Evolutionary conservation across 2,113 vertebrate genomes (phyloP), one percentile per base, ranked within the genome.

Genomic region (Gallinago paraguaiae): DNA sequence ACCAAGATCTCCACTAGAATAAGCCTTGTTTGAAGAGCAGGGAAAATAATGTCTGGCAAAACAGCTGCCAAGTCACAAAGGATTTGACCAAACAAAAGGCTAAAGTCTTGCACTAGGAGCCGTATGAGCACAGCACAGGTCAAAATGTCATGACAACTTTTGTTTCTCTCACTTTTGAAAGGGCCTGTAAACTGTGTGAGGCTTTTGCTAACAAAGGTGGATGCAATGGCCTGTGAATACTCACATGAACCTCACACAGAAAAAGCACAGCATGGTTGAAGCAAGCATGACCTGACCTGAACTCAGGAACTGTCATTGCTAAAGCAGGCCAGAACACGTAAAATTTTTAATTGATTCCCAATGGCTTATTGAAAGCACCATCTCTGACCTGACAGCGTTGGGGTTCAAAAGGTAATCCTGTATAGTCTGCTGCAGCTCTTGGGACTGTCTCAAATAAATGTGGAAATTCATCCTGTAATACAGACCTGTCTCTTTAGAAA

Each of bases 321-420:
- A 69, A 65, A 90, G 37, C 4, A 86, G 93, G 20, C 8, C 82
- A 93, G 92, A 75, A 70, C 23, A 51, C 12, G 33, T 8, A 56
- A 65, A 90, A 80, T 9, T 83, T 86, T 70, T 90, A 92, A 96
- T 94, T 90, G 68, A 70, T 64, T 96, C 93, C 90, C 92, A 81
- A 10, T 75, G 51, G 88, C 24, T 86, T 71, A 67, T 54, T 64
- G 76, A 71, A 95, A 88, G 35, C 10, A 63, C 3, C 13, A 6
- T 50, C n/a, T 77, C 68, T 88, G 71, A 94, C 85, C 88, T 3
- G 1, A 48, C 33, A 81, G 54, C 10, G n/a, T 1, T 48, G 68
- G 30, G 18, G 54, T 86, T 68, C 79, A 77, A 57, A 94, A 96
- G 41, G 30, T 70, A 88, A 60, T 50, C 45, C 59, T 74, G n/a